Evolutionary conservation across 2,888 invertebrate species (phyloP).

Genomic region (Isotomurus palustris): DNA sequence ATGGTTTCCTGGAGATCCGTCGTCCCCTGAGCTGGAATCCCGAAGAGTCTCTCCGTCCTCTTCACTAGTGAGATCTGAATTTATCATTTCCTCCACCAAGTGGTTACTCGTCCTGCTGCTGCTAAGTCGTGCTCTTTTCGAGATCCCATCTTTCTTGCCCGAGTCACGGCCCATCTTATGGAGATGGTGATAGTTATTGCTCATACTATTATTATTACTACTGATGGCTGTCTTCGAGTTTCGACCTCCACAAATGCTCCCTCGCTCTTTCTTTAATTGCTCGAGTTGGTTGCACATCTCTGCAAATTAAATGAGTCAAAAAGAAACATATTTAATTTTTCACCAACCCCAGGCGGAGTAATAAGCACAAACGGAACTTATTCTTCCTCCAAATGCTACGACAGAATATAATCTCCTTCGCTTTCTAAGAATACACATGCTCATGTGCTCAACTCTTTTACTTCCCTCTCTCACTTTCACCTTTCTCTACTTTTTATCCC

Average conservation of each 20-base stretch:
- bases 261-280: constrained; percentile 64
- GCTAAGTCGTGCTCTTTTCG: constrained; percentile 23
- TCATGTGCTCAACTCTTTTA: too few relatives aligned
- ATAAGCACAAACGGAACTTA: constrained; percentile 7
- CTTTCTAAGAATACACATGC: too few relatives aligned
- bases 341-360: constrained; percentile 15
- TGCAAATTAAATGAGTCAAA: constrained; percentile 49
- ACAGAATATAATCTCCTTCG: too few relatives aligned
- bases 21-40: constrained; percentile 10
- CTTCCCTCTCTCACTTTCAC: too few relatives aligned
- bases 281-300: constrained; percentile 70
- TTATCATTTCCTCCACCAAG: constrained; percentile 29
- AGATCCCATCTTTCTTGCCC: constrained; percentile 17
- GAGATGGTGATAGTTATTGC: constrained; percentile 38
- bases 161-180: constrained; percentile 26
- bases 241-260: background rate
- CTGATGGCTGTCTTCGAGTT: constrained; percentile 10
- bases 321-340: constrained; percentile 19
- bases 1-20: constrained; percentile 10
- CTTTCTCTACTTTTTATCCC: too few relatives aligned
- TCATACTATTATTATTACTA: constrained; percentile 19
- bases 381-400: background rate
- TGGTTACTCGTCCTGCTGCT: constrained; percentile 25
- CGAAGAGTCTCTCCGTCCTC: constrained; percentile 11
- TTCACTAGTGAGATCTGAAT: constrained; percentile 27